These are phyloP conservation scores for Cheilosia variabilis DNA, from an alignment of 2,888 invertebrate genomes.

Conservation along the genomic window DNA sequence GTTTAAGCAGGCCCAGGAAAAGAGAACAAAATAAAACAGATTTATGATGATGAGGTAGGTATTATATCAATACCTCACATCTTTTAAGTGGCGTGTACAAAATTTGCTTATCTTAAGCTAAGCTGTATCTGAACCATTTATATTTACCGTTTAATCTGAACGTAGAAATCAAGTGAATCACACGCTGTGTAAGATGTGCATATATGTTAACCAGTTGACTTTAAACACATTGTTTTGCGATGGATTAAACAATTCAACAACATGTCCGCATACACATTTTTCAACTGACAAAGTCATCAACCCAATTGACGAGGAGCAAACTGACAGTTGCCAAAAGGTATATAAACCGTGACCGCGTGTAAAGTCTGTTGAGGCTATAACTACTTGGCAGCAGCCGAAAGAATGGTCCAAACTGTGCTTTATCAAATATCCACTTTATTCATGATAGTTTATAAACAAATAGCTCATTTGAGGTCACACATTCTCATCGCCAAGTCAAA, in stretches of 20 bases:
- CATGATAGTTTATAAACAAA: too few relatives aligned
- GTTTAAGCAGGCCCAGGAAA: too few relatives aligned
- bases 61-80: slow-evolving; percentile 1
- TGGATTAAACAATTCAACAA: neutral
- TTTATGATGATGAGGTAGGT: slow-evolving; percentile 13
- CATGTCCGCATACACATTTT: neutral
- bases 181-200: neutral
- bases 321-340: neutral
- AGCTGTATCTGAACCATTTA: slow-evolving; percentile 12
- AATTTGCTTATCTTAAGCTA: slow-evolving; percentile 15
- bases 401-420: too few relatives aligned
- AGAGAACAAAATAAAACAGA: neutral
- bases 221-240: neutral
- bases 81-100: neutral
- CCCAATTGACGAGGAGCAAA: neutral
- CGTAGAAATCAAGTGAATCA: neutral
- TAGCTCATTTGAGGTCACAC: too few relatives aligned
- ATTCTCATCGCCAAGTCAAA: neutral
- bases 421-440: too few relatives aligned
- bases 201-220: neutral
- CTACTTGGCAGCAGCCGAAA: too few relatives aligned
- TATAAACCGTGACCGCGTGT: too few relatives aligned
- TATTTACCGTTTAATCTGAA: slow-evolving; percentile 1
- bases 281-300: neutral
- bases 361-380: too few relatives aligned